These are phyloP conservation scores for Ploceus nigricollis DNA, from an alignment of 2,113 vertebrate genomes.

Conservation along the genomic window DNA sequence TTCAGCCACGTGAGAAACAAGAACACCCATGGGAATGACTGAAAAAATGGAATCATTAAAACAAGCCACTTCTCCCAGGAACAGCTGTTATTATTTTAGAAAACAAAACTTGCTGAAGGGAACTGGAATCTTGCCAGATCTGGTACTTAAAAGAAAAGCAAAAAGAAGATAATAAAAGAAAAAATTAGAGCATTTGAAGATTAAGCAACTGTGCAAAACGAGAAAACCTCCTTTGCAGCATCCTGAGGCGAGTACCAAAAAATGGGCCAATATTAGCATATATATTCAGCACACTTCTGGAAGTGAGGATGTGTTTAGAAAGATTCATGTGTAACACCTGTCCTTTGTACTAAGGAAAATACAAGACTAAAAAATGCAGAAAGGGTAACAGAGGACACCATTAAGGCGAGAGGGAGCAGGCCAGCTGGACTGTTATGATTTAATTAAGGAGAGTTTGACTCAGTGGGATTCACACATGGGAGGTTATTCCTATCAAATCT, in stretches of 20 bases:
- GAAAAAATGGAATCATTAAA: not conserved
- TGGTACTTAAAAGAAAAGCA: not conserved
- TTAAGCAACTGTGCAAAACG: slow-evolving; percentile 23
- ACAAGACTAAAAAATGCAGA: not conserved
- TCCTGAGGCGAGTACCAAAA: slow-evolving; percentile 27
- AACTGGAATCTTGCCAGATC: not conserved
- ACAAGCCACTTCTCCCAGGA: not conserved
- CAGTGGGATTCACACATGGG: slow-evolving; percentile 51
- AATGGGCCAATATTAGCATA: slow-evolving; percentile 58
- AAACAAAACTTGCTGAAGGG: not conserved
- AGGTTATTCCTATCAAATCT: slow-evolving; percentile 35
- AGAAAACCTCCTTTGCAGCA: not conserved
- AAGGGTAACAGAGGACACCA: slow-evolving; percentile 3
- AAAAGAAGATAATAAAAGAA: not conserved
- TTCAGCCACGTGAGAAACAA: not conserved
- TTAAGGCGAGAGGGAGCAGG: not conserved
- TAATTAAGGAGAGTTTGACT: slow-evolving; percentile 48
- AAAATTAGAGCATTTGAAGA: slow-evolving; percentile 30
- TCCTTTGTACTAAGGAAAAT: not conserved
- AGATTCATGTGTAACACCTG: not conserved
- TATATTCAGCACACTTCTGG: not conserved
- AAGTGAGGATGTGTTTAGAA: not conserved
- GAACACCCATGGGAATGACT: not conserved
- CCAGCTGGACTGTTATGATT: slow-evolving; percentile 58
- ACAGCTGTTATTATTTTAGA: not conserved